Percentiles rank a stretch among this genome's conserved stretches.
Evolutionary conservation across 2,113 vertebrate genomes (phyloP).

Genomic region (Phasianus colchicus): DNA sequence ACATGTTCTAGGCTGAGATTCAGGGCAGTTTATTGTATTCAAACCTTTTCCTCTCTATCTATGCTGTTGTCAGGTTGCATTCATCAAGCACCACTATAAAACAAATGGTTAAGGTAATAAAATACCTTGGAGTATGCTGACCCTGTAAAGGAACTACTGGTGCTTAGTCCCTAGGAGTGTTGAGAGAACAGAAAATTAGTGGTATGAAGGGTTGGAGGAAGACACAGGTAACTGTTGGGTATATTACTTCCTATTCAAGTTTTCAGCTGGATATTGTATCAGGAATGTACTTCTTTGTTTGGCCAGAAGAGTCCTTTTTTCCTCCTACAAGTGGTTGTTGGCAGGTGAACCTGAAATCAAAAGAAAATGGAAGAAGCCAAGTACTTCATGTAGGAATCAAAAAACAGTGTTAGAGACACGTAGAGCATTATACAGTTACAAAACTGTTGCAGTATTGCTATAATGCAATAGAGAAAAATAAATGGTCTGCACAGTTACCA

Average conservation of each 20-base stretch:
- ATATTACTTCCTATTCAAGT: constrained; percentile 54
- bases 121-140: not conserved
- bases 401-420: constrained; percentile 38
- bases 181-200: constrained; percentile 44
- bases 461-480: constrained; percentile 10
- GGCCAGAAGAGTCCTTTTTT: constrained; percentile 26
- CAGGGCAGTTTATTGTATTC: not conserved
- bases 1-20: not conserved
- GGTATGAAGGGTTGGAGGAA: constrained; percentile 44
- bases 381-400: constrained; percentile 51
- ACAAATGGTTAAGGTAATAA: constrained; percentile 28
- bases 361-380: constrained; percentile 61
- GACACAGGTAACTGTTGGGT: constrained; percentile 40
- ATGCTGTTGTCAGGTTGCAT: not conserved
- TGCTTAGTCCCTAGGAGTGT: constrained; percentile 7
- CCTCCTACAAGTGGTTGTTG: constrained; percentile 58
- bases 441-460: constrained; percentile 8
- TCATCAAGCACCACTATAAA: not conserved
- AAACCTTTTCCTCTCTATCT: not conserved
- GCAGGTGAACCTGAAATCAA: constrained; percentile 35
- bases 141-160: constrained; percentile 17
- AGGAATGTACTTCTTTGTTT: constrained; percentile 61
- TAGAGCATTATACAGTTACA: constrained; percentile 8
- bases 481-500: not conserved
- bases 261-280: constrained; percentile 52